A percentile compares a stretch with the other conserved stretches of the same genome.
These are phyloP conservation scores for Nesidiocoris tenuis DNA, from an alignment of 2,888 invertebrate species.

Conservation along the genomic window DNA sequence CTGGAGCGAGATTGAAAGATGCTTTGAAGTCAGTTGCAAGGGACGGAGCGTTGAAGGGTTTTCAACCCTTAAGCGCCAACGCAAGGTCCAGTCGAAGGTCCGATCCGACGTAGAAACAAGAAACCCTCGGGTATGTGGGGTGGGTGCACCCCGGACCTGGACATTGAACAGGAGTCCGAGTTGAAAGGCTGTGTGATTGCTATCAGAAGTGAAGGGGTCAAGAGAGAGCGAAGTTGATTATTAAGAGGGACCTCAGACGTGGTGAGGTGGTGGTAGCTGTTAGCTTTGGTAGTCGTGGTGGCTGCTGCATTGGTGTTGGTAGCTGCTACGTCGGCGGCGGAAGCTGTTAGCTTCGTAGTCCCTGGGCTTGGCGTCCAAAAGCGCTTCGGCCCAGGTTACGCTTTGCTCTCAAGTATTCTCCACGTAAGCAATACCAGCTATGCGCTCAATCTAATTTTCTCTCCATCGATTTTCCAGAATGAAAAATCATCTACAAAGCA, in stretches of 20 bases:
- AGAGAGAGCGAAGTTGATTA: slow-evolving; percentile 34
- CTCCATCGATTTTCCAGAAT: too few species aligned
- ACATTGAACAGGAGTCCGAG: not conserved
- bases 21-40: slow-evolving; percentile 47
- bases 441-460: too few species aligned
- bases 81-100: not conserved
- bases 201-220: slow-evolving; percentile 25
- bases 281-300: too few species aligned
- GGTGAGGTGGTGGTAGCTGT: too few species aligned
- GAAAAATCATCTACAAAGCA: too few species aligned
- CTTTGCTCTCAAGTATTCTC: too few species aligned
- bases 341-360: too few species aligned
- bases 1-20: slow-evolving; percentile 48
- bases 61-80: not conserved
- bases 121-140: not conserved
- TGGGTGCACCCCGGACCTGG: not conserved
- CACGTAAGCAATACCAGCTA: too few species aligned
- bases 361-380: too few species aligned
- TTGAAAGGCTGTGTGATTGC: slow-evolving; percentile 35
- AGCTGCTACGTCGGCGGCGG: too few species aligned
- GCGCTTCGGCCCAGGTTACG: too few species aligned
- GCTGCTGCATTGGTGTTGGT: too few species aligned
- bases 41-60: slow-evolving; percentile 5
- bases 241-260: slow-evolving; percentile 34
- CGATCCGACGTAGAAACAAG: not conserved